Evolutionary conservation across 2,797 vertebrate genomes (phyloP).

Genomic region (Pangasius djambal): DNA sequence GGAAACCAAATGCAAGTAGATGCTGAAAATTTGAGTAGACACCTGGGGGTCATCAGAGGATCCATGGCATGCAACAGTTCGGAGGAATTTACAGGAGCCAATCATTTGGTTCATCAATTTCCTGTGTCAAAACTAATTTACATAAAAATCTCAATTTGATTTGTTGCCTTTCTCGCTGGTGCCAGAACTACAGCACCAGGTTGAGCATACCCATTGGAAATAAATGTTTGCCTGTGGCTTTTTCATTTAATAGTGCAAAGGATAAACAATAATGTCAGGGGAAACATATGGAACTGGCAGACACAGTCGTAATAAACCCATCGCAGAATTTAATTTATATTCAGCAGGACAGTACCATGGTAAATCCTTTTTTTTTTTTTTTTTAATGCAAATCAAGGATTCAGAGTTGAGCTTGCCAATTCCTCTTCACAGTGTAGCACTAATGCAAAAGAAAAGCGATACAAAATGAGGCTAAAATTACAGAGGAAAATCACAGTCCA

Average conservation of each 20-base stretch:
- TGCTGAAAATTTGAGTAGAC: not conserved
- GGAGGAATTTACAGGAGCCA: not conserved
- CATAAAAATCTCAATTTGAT: not conserved
- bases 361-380: not conserved
- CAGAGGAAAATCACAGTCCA: not conserved
- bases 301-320: not conserved
- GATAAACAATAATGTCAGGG: not conserved
- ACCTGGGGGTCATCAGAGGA: not conserved
- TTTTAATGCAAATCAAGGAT: not conserved
- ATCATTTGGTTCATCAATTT: not conserved
- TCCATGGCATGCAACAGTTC: not conserved
- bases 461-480: not conserved
- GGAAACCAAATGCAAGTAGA: not conserved
- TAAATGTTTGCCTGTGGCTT: not conserved
- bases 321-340: not conserved
- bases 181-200: not conserved
- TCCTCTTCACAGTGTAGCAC: not conserved
- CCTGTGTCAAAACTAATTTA: conserved; percentile 3
- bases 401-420: not conserved
- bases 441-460: conserved; percentile 1
- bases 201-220: not conserved
- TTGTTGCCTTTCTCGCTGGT: not conserved
- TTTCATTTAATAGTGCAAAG: conserved; percentile 5
- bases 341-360: not conserved
- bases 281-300: not conserved